Conservation (phyloP, 2,888 invertebrate genomes). For the Cenopis cana region DNA sequence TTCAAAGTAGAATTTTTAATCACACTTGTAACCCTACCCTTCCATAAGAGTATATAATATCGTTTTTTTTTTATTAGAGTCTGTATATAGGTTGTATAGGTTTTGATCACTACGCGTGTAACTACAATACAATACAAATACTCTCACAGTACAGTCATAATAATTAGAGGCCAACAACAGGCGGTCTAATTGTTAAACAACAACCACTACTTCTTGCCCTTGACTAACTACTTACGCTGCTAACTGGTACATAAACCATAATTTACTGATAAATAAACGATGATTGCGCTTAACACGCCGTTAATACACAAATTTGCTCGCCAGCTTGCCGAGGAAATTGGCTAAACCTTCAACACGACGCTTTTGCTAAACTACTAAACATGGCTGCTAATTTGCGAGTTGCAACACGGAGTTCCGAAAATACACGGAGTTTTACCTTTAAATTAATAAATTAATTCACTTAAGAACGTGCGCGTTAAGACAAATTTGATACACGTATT, state of each 20-base stretch:
- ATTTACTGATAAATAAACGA: conserved; percentile 12
- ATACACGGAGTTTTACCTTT: conserved; percentile 13
- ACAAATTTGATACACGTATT: neutral
- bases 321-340: conserved; percentile 31
- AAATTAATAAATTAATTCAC: neutral
- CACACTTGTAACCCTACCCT: too few relatives aligned
- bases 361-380: conserved; percentile 50
- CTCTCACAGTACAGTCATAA: too few relatives aligned
- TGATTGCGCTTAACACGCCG: conserved; percentile 11
- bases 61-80: too few relatives aligned
- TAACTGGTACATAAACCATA: neutral
- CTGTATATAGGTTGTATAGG: too few relatives aligned
- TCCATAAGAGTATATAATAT: too few relatives aligned
- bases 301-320: conserved; percentile 23
- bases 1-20: too few relatives aligned
- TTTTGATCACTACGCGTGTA: too few relatives aligned
- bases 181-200: too few relatives aligned
- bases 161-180: too few relatives aligned
- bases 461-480: neutral
- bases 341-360: conserved; percentile 26
- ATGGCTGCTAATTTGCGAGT: conserved; percentile 57
- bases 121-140: too few relatives aligned
- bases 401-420: conserved; percentile 49
- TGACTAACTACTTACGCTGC: too few relatives aligned
- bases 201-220: too few relatives aligned